These are phyloP conservation scores for Caenorhabditis doughertyi DNA, from an alignment of 2,888 invertebrate genomes.

Conservation along the genomic window DNA sequence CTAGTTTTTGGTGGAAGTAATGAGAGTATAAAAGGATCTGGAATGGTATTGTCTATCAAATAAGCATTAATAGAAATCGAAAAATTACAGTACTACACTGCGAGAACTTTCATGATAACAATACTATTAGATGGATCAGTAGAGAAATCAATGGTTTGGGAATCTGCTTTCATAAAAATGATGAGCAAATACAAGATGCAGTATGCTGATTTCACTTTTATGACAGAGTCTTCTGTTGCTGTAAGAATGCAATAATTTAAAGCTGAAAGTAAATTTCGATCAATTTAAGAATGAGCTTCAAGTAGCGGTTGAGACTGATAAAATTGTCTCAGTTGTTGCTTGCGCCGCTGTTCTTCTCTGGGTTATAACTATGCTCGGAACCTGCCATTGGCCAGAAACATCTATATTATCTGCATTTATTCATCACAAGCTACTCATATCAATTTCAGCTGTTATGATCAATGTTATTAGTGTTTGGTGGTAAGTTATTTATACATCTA, in stretches of 20 bases:
- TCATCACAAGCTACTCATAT: conserved; percentile 47
- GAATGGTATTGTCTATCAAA: not conserved
- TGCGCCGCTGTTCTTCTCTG: conserved; percentile 47
- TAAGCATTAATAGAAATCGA: not conserved
- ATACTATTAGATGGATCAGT: conserved; percentile 11
- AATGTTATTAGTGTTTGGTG: conserved; percentile 60
- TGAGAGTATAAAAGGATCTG: conserved; percentile 3
- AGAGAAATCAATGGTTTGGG: conserved; percentile 29
- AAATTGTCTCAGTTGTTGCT: conserved; percentile 42
- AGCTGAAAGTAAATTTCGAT: not conserved
- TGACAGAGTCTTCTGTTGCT: conserved; percentile 50
- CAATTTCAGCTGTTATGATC: conserved; percentile 30
- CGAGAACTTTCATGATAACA: conserved; percentile 34
- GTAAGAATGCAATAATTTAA: not conserved
- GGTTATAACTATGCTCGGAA: conserved; percentile 35
- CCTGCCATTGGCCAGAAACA: conserved; percentile 36
- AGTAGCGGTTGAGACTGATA: conserved; percentile 39
- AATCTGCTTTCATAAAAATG: conserved; percentile 35
- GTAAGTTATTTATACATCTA: conserved; percentile 1
- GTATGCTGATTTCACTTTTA: conserved; percentile 32
- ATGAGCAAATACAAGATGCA: conserved; percentile 19
- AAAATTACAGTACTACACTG: conserved; percentile 30
- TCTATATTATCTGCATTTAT: conserved; percentile 35
- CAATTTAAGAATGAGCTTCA: conserved; percentile 42
- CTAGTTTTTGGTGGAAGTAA: conserved; percentile 30